phyloP scores from a whole-genome alignment of 1,140 invertebrate species.

The Cecropterus lyciades region DNA sequence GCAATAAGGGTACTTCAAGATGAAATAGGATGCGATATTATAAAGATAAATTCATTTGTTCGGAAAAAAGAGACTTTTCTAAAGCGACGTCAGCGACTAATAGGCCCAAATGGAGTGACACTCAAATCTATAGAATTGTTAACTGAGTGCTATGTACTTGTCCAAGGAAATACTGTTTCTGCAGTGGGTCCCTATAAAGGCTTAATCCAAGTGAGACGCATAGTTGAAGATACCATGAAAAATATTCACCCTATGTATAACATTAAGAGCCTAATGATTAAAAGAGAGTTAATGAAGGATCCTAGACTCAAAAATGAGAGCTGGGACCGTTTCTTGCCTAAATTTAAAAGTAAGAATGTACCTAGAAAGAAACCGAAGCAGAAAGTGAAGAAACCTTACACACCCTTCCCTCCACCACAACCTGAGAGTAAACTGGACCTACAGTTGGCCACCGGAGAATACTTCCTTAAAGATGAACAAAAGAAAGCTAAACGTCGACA shows the following conservation, averaged over 20 bases:
- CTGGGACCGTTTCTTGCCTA: conserved; percentile 98
- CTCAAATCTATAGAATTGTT: conserved; percentile 98
- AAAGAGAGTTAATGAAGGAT: conserved; percentile 97
- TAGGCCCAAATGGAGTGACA: conserved; percentile 98
- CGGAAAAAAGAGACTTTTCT: conserved; percentile 98
- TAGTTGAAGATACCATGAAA: conserved; percentile 99
- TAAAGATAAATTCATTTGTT: conserved; percentile 97
- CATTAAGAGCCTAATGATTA: conserved; percentile 99
- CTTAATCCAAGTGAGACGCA: conserved; percentile 94
- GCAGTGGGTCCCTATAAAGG: conserved; percentile 98
- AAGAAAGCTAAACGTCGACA: conserved; percentile 89
- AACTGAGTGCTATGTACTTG: conserved; percentile 98
- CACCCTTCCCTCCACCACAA: conserved; percentile 98
- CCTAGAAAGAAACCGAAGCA: conserved; percentile 95
- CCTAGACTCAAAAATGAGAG: conserved; percentile 96
- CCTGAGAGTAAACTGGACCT: conserved; percentile 97
- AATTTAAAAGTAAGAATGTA: conserved; percentile 97
- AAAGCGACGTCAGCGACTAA: conserved; percentile 96
- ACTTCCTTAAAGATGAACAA: conserved; percentile 95
- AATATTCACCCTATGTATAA: conserved; percentile 99
- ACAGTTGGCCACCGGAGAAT: conserved; percentile 97
- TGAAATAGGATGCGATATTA: conserved; percentile 97
- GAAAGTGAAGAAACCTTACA: conserved; percentile 96
- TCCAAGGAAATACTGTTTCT: conserved; percentile 99
- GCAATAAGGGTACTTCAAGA: conserved; percentile 94